Conservation (phyloP, 2,113 vertebrate species). For the Dicerorhinus sumatrensis region DNA sequence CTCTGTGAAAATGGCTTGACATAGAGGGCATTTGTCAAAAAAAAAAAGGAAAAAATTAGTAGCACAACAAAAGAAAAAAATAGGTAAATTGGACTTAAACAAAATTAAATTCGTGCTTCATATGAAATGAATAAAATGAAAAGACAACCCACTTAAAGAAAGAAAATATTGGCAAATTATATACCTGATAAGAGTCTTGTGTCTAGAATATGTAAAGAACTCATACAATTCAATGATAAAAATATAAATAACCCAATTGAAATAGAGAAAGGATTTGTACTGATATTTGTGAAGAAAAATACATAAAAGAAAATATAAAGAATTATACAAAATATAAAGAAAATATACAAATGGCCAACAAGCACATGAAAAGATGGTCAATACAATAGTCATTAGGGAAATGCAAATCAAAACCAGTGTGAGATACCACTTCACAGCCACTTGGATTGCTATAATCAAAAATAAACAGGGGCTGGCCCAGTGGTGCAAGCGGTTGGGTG, state of each 20-base stretch:
- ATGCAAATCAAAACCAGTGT: not conserved
- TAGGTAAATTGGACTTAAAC: not conserved
- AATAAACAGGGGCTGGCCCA: no score
- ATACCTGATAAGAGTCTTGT: not conserved
- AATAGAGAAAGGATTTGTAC: not conserved
- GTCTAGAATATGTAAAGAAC: not conserved
- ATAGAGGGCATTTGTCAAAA: not conserved
- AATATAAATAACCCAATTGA: not conserved
- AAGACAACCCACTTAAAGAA: not conserved
- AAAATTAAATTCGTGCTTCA: not conserved
- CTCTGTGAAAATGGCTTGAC: not conserved
- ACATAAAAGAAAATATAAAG: no score
- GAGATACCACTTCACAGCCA: not conserved
- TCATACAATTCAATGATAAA: conserved; percentile 19
- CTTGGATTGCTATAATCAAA: no score
- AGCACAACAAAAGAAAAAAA: not conserved
- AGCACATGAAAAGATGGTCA: not conserved
- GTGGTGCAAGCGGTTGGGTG: no score
- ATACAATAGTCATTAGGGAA: not conserved
- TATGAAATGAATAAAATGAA: not conserved
- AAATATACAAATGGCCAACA: not conserved
- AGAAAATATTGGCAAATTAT: not conserved
- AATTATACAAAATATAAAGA: not conserved
- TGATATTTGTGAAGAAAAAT: not conserved
- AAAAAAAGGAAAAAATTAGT: not conserved